Percentiles rank a stretch among this genome's conserved stretches.
Evolutionary conservation across 2,113 vertebrate species (phyloP).

Genomic region (Trachemys scripta): DNA sequence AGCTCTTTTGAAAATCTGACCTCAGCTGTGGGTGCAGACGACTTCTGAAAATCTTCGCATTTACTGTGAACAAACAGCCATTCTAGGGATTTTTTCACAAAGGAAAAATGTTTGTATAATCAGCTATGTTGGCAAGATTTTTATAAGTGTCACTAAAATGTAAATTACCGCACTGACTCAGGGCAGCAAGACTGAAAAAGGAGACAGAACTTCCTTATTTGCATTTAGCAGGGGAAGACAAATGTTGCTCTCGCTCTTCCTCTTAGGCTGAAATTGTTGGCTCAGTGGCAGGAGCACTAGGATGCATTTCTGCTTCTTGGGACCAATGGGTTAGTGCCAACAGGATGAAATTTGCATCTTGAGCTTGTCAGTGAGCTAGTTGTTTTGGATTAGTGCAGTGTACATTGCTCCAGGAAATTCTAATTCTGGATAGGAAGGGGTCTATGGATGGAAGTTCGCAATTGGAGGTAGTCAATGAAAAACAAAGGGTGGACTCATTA

Average conservation of each 20-base stretch:
- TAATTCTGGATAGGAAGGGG: not conserved
- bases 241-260: slow-evolving; percentile 19
- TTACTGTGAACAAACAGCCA: not conserved
- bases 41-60: not conserved
- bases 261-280: slow-evolving; percentile 30
- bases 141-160: slow-evolving; percentile 44
- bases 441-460: not conserved
- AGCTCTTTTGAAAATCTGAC: not conserved
- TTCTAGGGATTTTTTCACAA: slow-evolving; percentile 17
- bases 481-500: not conserved
- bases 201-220: slow-evolving; percentile 35
- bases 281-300: slow-evolving; percentile 1
- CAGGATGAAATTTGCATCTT: not conserved
- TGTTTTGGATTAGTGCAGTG: not conserved
- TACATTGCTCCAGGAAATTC: not conserved
- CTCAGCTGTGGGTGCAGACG: not conserved
- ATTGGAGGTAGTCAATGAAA: not conserved
- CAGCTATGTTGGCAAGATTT: slow-evolving; percentile 61
- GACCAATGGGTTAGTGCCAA: not conserved
- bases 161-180: slow-evolving; percentile 61
- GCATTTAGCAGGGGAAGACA: slow-evolving; percentile 60
- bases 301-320: slow-evolving; percentile 1
- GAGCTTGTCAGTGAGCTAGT: not conserved
- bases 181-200: slow-evolving; percentile 46
- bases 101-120: slow-evolving; percentile 60